Percentiles rank a stretch among this genome's conserved stretches.
These are phyloP conservation scores for Osmoderma eremita DNA, from an alignment of 2,888 invertebrate genomes.

Conservation along the genomic window DNA sequence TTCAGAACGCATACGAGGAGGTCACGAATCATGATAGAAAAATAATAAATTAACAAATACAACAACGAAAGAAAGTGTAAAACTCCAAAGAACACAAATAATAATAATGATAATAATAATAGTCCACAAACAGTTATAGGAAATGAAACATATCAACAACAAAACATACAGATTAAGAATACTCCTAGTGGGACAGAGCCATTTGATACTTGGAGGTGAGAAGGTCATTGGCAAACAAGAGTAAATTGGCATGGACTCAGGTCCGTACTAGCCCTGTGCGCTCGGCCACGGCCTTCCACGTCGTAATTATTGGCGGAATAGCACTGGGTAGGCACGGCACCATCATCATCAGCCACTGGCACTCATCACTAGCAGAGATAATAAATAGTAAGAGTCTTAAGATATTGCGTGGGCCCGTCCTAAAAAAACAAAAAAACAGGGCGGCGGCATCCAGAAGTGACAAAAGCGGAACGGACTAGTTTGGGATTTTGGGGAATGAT, in stretches of 20 bases:
- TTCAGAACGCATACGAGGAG: conserved; percentile 59
- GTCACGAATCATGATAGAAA: conserved; percentile 61
- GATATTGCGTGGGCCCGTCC: conserved; percentile 48
- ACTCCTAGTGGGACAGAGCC: conserved; percentile 67
- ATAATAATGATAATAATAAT: neutral
- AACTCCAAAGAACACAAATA: conserved; percentile 45
- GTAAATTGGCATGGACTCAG: conserved; percentile 51
- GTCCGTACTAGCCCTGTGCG: conserved; percentile 39
- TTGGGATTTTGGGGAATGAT: conserved; percentile 41
- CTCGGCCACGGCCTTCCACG: conserved; percentile 33
- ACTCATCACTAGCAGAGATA: conserved; percentile 46
- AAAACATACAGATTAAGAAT: conserved; percentile 65
- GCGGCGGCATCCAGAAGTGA: conserved; percentile 49
- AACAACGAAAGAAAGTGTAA: conserved; percentile 41
- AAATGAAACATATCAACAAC: conserved; percentile 64
- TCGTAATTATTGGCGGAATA: conserved; percentile 9
- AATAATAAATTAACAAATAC: conserved; percentile 44
- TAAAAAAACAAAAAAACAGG: conserved; percentile 46
- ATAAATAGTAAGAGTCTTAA: conserved; percentile 43
- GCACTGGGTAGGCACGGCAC: conserved; percentile 42
- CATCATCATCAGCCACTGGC: conserved; percentile 46
- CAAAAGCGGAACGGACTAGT: conserved; percentile 49
- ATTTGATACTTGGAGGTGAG: conserved; percentile 70
- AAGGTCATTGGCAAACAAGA: conserved; percentile 63
- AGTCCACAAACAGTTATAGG: conserved; percentile 50